Evolutionary conservation across 2,888 invertebrate species (phyloP).

Genomic region (Teinopalpus imperialis): DNA sequence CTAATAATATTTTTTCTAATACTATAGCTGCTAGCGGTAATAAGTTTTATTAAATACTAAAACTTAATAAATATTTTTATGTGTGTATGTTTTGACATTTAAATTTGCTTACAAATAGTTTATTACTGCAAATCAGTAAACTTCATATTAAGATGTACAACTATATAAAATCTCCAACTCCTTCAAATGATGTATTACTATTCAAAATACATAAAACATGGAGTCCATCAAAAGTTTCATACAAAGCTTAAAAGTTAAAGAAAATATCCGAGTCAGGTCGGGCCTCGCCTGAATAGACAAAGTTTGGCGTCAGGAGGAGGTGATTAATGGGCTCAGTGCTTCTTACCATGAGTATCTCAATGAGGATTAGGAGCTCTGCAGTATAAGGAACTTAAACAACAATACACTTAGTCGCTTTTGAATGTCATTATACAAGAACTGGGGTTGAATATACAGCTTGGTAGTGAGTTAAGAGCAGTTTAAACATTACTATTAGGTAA

Average conservation of each 20-base stretch:
- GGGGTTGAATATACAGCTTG: neutral
- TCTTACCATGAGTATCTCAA: constrained; percentile 65
- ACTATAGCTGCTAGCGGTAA: no score
- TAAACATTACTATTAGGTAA: no score
- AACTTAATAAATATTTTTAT: no score
- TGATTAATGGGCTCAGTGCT: constrained; percentile 72
- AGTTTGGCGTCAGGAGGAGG: constrained; percentile 55
- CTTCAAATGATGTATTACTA: constrained; percentile 73
- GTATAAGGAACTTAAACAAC: constrained; percentile 18
- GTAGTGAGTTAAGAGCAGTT: neutral
- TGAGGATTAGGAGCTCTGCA: constrained; percentile 59
- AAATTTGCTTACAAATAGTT: no score
- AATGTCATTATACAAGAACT: constrained; percentile 15
- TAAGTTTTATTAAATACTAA: no score
- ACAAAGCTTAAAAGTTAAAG: constrained; percentile 81
- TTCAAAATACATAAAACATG: constrained; percentile 79
- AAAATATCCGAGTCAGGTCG: constrained; percentile 79
- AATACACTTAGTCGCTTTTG: constrained; percentile 19
- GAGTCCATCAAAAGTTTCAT: constrained; percentile 78
- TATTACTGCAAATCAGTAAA: no score
- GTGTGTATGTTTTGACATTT: no score
- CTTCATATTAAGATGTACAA: no score
- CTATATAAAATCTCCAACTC: constrained; percentile 45
- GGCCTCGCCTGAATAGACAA: constrained; percentile 69
- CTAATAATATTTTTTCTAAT: no score